phyloP scores from a whole-genome alignment of 2,113 vertebrate species.

The Oreochromis niloticus region DNA sequence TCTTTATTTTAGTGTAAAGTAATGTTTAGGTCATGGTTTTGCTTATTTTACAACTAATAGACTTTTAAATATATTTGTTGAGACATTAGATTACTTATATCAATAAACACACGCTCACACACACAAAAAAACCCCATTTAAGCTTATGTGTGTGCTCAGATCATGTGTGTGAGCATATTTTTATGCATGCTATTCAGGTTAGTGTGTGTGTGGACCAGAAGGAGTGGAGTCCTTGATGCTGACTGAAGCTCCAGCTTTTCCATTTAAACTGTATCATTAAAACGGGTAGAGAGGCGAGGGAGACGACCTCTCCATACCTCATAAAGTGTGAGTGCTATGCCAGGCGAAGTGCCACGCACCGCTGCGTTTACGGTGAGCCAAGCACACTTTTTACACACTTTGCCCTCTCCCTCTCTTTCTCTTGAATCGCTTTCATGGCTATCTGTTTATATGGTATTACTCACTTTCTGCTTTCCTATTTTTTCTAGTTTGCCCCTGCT shows the following conservation, averaged over 20 bases:
- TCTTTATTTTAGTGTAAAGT: neutral
- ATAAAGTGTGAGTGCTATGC: constrained; percentile 69
- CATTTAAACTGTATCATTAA: constrained; percentile 73
- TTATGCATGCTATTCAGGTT: neutral
- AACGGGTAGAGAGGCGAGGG: constrained; percentile 54
- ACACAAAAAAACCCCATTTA: rapidly evolving
- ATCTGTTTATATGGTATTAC: constrained; percentile 62
- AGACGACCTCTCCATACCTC: constrained; percentile 68
- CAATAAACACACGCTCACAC: neutral
- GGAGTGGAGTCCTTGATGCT: constrained; percentile 59
- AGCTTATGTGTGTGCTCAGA: neutral
- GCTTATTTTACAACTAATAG: neutral
- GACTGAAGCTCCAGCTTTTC: constrained; percentile 62
- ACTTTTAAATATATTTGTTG: neutral
- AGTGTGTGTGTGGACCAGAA: neutral
- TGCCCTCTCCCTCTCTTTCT: constrained; percentile 46
- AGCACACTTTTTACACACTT: constrained; percentile 61
- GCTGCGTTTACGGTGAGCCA: constrained; percentile 52
- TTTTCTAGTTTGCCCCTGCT: constrained; percentile 47
- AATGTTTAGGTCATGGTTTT: neutral
- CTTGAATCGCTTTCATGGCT: constrained; percentile 46
- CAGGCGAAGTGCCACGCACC: constrained; percentile 55
- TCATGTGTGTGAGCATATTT: neutral
- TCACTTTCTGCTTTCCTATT: constrained; percentile 50
- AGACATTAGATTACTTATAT: neutral